Conservation (phyloP, 92 coral and sea anemone genomes). For the Porites divaricata region DNA sequence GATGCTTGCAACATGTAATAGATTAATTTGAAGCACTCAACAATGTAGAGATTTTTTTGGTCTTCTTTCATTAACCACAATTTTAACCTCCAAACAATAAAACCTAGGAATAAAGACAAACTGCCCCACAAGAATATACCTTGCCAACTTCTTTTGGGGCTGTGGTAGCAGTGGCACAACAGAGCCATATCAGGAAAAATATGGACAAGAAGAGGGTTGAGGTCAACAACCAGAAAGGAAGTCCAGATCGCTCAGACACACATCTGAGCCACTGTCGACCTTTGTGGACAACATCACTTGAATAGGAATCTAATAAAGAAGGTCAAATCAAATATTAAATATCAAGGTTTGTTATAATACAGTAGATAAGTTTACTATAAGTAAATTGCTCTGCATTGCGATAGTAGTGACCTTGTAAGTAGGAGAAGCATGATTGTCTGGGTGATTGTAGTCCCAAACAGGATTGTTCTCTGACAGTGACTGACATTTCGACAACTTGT, state of each 20-base stretch:
- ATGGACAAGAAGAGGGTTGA: constrained; percentile 82
- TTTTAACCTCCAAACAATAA: not conserved
- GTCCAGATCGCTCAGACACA: constrained; percentile 90
- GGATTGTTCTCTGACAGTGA: too few relatives aligned
- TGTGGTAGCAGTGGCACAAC: constrained; percentile 79
- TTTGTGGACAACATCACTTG: constrained; percentile 52
- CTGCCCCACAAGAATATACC: constrained; percentile 39
- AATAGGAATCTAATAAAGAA: constrained; percentile 26
- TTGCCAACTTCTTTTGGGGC: constrained; percentile 71
- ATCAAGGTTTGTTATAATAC: too few relatives aligned
- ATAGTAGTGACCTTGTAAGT: too few relatives aligned
- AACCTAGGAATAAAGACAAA: not conserved
- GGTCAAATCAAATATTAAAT: too few relatives aligned
- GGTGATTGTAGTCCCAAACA: too few relatives aligned
- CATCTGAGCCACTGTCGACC: constrained; percentile 92
- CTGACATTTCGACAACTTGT: too few relatives aligned
- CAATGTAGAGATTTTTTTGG: not conserved
- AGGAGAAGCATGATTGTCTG: too few relatives aligned
- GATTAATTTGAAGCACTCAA: too few relatives aligned
- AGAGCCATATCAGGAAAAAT: constrained; percentile 90
- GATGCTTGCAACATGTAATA: too few relatives aligned
- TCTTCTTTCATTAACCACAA: not conserved
- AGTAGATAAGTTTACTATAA: too few relatives aligned
- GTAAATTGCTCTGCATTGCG: too few relatives aligned
- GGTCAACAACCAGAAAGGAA: constrained; percentile 91